Conservation (phyloP, 2,888 invertebrate genomes). For the Aphidius colemani region DNA sequence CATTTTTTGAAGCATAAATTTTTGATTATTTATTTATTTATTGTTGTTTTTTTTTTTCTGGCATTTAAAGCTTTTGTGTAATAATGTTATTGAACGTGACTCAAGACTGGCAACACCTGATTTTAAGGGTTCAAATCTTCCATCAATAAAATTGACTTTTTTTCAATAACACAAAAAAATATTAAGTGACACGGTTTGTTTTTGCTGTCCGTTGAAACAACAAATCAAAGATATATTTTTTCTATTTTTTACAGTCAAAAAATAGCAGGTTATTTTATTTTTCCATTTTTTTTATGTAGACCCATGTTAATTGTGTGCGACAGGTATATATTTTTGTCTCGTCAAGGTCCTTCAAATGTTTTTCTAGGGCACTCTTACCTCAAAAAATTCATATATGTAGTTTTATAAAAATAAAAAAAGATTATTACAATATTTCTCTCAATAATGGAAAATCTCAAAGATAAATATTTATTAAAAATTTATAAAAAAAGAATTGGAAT, state of each 20-base stretch:
- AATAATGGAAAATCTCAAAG: not conserved
- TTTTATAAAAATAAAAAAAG: not conserved
- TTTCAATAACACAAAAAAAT: slow-evolving; percentile 11
- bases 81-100: slow-evolving; percentile 51
- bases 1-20: not conserved
- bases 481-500: not conserved
- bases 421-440: not conserved
- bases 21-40: slow-evolving; percentile 13
- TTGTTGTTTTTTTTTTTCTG: not conserved
- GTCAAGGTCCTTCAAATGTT: slow-evolving; percentile 20
- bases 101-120: slow-evolving; percentile 43
- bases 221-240: slow-evolving; percentile 38
- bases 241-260: no score
- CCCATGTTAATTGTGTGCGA: slow-evolving; percentile 9
- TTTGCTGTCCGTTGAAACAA: slow-evolving; percentile 44
- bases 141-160: slow-evolving; percentile 20
- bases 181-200: slow-evolving; percentile 39
- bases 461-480: slow-evolving; percentile 1
- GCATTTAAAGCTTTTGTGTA: slow-evolving; percentile 20
- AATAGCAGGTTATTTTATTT: no score
- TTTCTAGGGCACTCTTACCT: slow-evolving; percentile 22
- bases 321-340: slow-evolving; percentile 18
- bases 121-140: slow-evolving; percentile 35
- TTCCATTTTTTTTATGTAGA: no score
- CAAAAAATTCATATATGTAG: not conserved